These are phyloP conservation scores for Dryobotodes eremita DNA, from an alignment of 2,888 invertebrate genomes.

Conservation along the genomic window DNA sequence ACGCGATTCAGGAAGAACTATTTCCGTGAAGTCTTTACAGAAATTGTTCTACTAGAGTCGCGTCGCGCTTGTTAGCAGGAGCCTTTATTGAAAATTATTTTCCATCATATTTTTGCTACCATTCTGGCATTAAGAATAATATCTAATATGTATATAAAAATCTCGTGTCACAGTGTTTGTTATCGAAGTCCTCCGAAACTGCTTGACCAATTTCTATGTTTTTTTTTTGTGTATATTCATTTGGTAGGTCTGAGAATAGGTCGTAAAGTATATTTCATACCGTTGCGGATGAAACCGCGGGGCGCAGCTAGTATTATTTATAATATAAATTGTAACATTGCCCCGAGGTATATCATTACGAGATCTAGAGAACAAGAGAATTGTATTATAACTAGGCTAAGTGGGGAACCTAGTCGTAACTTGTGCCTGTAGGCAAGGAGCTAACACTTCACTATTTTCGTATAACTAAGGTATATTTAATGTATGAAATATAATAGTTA, in stretches of 20 bases:
- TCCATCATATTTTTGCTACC: neutral
- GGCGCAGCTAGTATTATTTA: neutral
- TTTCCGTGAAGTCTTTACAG: too few species aligned
- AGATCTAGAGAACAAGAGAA: slow-evolving; percentile 38
- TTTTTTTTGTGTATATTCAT: too few species aligned
- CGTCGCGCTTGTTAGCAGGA: too few species aligned
- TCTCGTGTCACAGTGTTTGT: too few species aligned
- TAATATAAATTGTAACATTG: neutral
- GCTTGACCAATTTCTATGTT: too few species aligned
- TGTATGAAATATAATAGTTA: neutral
- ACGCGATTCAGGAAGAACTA: too few species aligned
- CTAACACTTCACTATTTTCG: slow-evolving; percentile 17
- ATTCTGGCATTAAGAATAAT: slow-evolving; percentile 16
- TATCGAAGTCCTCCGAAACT: too few species aligned
- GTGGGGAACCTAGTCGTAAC: slow-evolving; percentile 16
- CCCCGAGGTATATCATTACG: slow-evolving; percentile 43
- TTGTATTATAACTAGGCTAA: slow-evolving; percentile 30
- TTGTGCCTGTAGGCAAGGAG: slow-evolving; percentile 25
- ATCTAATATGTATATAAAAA: too few species aligned
- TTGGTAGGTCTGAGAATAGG: too few species aligned
- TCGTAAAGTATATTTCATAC: too few species aligned
- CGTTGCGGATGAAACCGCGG: too few species aligned
- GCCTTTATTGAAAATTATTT: neutral
- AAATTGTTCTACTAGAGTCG: too few species aligned
- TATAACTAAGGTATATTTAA: slow-evolving; percentile 1